Percentiles rank a stretch among this genome's conserved stretches.
These are phyloP conservation scores for Danio rerio DNA, from an alignment of 2,113 vertebrate species.

Conservation along the genomic window GRCz12tu NC_133181.1:11201001-11201500, in stretches of 20 bases:
- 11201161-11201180: too few species aligned
- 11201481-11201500: too few species aligned
- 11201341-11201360: not conserved
- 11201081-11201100: constrained; percentile 44
- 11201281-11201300: constrained; percentile 20
- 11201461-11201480: too few species aligned
- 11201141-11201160: too few species aligned
- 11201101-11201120: not conserved
- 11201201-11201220: too few species aligned
- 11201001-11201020: constrained; percentile 66
- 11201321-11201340: not conserved
- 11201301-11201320: not conserved
- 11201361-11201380: not conserved
- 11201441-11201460: too few species aligned
- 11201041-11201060: constrained; percentile 73
- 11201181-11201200: too few species aligned
- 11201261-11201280: not conserved
- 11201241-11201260: not conserved
- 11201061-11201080: constrained; percentile 60
- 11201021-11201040: constrained; percentile 75
- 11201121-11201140: not conserved
- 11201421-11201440: too few species aligned
- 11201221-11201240: constrained; percentile 21
- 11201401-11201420: not conserved
- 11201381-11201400: not conserved